Evolutionary conservation across 2,797 vertebrate genomes (phyloP).

Genomic region (Carduelis carduelis): DNA sequence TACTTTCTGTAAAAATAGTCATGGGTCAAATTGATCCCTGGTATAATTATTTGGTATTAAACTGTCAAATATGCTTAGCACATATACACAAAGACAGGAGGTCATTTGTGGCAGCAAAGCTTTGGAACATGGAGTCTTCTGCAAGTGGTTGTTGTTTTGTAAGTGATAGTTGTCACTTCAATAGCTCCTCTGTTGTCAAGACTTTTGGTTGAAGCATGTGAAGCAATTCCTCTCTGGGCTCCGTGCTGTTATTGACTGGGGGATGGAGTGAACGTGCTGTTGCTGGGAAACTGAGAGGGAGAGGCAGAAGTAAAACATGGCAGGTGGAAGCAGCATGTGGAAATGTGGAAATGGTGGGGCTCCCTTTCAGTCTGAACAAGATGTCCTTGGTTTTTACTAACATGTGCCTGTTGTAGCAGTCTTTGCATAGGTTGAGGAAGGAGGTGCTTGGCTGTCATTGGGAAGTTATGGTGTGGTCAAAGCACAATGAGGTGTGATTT

Average conservation of each 20-base stretch:
- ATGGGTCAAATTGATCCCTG: background rate
- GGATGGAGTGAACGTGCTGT: constrained; percentile 39
- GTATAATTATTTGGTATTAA: background rate
- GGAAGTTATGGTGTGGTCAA: background rate
- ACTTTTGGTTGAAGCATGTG: constrained; percentile 18
- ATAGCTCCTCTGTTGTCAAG: background rate
- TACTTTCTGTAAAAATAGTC: background rate
- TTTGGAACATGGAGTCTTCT: background rate
- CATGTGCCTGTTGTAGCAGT: background rate
- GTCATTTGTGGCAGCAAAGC: background rate
- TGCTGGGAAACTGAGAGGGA: constrained; percentile 69
- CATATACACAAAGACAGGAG: background rate
- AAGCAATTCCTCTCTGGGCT: constrained; percentile 27
- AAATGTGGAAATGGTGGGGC: background rate
- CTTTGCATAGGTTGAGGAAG: background rate
- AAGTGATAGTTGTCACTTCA: background rate
- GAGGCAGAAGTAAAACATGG: background rate
- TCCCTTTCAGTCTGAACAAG: background rate
- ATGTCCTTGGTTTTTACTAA: background rate
- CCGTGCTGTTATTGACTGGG: constrained; percentile 21
- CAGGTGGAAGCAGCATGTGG: constrained; percentile 14
- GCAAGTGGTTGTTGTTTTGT: background rate
- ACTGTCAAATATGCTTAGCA: background rate
- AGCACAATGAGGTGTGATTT: background rate
- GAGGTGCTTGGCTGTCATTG: background rate